Conservation (phyloP, 2,888 invertebrate species). For the Kuschelorhynchus macadamiae region DNA sequence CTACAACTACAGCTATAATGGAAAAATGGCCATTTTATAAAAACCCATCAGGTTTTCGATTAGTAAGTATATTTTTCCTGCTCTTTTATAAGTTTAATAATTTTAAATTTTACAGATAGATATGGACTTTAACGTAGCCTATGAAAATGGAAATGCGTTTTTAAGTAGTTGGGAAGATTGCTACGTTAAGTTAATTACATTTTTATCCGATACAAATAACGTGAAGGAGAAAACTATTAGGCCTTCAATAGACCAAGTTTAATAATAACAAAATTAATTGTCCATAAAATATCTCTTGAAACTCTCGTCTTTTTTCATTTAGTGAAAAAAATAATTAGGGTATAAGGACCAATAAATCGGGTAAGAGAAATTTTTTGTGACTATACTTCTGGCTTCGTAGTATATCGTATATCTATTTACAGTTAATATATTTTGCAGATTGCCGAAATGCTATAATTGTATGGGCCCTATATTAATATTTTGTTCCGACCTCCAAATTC, state of each 20-base stretch:
- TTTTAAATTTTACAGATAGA: conserved; percentile 9
- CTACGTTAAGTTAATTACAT: not conserved
- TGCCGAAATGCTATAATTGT: not conserved
- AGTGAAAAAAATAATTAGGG: no score
- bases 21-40: conserved; percentile 24
- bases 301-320: no score
- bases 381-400: no score
- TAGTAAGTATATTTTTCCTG: conserved; percentile 10
- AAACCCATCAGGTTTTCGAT: conserved; percentile 14
- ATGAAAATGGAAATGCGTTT: conserved; percentile 11
- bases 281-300: no score
- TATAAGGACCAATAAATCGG: no score
- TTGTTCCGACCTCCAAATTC: not conserved
- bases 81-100: not conserved
- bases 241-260: not conserved
- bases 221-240: conserved; percentile 12
- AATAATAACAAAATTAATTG: no score
- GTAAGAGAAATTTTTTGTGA: no score
- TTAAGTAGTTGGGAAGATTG: conserved; percentile 5
- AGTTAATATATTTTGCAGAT: not conserved
- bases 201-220: not conserved
- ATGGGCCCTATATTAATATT: not conserved
- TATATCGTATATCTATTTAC: no score
- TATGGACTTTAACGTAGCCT: conserved; percentile 17
- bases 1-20: conserved; percentile 13